These are phyloP conservation scores for Aotus griseimembra DNA, from an alignment of 2,797 vertebrate genomes.

Conservation along the genomic window DNA sequence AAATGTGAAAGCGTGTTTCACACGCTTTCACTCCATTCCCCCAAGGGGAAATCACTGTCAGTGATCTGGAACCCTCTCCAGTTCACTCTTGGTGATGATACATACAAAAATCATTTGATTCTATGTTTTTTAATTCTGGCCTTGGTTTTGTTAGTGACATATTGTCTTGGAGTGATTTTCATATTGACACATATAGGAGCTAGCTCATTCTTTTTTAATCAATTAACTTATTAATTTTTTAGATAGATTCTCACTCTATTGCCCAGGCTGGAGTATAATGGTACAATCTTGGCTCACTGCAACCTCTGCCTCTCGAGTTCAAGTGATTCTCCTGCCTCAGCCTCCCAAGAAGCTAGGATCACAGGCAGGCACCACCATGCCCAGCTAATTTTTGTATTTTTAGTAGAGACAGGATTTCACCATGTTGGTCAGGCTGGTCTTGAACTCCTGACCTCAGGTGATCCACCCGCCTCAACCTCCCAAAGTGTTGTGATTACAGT, in stretches of 20 bases:
- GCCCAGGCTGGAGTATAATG: background rate
- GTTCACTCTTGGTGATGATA: background rate
- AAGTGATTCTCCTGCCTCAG: background rate
- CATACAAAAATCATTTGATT: background rate
- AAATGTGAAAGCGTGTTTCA: background rate
- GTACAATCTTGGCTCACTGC: background rate
- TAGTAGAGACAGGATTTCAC: background rate
- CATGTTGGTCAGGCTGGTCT: background rate
- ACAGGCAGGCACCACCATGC: background rate
- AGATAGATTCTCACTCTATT: background rate
- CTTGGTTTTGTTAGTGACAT: slow-evolving; percentile 10
- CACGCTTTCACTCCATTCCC: background rate
- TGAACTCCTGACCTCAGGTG: background rate
- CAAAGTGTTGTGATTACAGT: background rate
- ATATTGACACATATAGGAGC: background rate
- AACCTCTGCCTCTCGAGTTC: background rate
- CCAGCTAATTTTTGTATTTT: background rate
- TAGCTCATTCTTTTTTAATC: background rate
- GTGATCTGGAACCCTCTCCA: background rate
- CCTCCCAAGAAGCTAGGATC: background rate
- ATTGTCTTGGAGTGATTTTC: background rate
- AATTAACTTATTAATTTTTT: background rate
- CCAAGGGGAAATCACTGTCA: background rate
- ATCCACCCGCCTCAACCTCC: background rate
- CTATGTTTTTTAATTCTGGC: background rate